Evolutionary conservation across 2,888 invertebrate genomes (phyloP).

Genomic region (Apoda limacodes): DNA sequence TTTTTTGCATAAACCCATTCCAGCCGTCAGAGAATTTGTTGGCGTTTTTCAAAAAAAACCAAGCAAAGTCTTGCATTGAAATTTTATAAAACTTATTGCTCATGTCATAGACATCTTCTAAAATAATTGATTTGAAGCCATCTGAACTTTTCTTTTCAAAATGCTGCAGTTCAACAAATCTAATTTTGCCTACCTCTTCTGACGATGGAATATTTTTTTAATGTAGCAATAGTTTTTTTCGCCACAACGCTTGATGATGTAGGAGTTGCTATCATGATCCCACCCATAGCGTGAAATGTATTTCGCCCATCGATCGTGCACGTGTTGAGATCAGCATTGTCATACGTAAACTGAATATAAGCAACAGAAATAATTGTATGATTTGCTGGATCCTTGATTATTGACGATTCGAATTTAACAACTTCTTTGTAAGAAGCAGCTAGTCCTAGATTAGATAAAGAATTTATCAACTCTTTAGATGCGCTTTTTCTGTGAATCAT

Average conservation of each 20-base stretch:
- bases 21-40: no score
- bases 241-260: no score
- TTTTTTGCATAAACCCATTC: no score
- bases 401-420: constrained; percentile 22
- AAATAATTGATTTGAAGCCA: no score
- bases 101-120: no score
- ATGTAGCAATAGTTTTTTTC: constrained; percentile 14
- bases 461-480: constrained; percentile 19
- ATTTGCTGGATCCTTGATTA: constrained; percentile 17
- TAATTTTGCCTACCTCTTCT: constrained; percentile 19
- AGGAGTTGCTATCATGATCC: constrained; percentile 23
- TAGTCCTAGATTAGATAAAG: constrained; percentile 20
- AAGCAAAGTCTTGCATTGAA: no score
- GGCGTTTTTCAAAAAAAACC: no score
- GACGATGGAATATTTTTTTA: constrained; percentile 21
- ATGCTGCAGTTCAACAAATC: constrained; percentile 20
- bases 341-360: constrained; percentile 25
- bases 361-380: constrained; percentile 15
- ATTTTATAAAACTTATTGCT: no score
- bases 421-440: constrained; percentile 23
- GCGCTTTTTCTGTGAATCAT: constrained; percentile 24
- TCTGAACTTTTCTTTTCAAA: constrained; percentile 22
- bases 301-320: constrained; percentile 23
- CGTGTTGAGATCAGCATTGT: constrained; percentile 29
- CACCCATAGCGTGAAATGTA: constrained; percentile 27